Base-by-base conservation (phyloP, 2,797 vertebrate species). In the Dendrocincla tyrannina region DNA sequence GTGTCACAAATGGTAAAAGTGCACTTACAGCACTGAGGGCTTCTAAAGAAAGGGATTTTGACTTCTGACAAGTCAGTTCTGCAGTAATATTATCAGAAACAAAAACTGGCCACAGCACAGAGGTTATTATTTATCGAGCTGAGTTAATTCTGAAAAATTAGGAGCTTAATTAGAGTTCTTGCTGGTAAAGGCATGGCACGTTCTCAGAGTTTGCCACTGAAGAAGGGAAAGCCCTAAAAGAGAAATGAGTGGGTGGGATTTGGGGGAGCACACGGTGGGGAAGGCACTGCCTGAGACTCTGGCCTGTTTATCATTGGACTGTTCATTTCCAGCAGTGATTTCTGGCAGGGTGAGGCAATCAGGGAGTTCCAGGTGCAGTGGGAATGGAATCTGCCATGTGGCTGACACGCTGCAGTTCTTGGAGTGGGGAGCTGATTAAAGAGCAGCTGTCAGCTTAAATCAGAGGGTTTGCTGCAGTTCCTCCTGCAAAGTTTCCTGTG, bases 371-470 rank as follows among this genome's bases (percentile, higher is more conserved):
- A 97, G 97, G 89, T 96, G 94, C 93, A 72, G 56, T 73, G 76
- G 60, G 82, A 95, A 82, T 88, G 49, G 90, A 72, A 82, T 89
- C 79, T 94, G 96, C 88, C 79, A 22, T 88, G 11, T 75, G 60
- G 76, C 77, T 80, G 89, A 80, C 28, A 66, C 4, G 52, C 39
- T 32, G 23, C 89, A 82, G 50, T 24, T 81, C 85, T 91, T 81
- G 22, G 23, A 91, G 19, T 55, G 69, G 86, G 77, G 76, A 82
- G 16, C 91, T 85, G 49, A 94, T 94, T 67, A 70, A 85, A 82
- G 78, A 91, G 72, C 97, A 97, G 98, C 97, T 97, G 97, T 90
- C 91, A 67, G 95, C 93, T 96, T 67, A 96, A 97, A 96, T 97
- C 91, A 83, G 44, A 95, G 72, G 88, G 92, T 76, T 94, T 89